Base-by-base conservation (phyloP, 2,113 vertebrate genomes). In the Ceyx margarethae region DNA sequence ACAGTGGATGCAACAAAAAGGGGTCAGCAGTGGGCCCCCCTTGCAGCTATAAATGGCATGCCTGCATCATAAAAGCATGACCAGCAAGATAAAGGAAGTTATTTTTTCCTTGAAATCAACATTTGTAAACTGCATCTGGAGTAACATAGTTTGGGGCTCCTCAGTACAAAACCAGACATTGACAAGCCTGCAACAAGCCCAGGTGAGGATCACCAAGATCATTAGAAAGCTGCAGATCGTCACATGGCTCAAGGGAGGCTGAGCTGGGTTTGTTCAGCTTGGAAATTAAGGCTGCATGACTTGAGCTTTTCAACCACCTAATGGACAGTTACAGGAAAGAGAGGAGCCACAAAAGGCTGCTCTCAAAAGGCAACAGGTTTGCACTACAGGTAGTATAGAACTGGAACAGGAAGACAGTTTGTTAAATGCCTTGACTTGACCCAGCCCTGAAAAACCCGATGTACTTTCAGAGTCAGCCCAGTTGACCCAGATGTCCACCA, bases 1-100 rank as follows among this genome's bases (percentile, higher is more conserved):
- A 31, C 1, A 2, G 29, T 2, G 25, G 18, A 45, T 26, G 50
- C 42, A 42, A 1, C 22, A 12, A 60, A 8, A 0, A 61, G 17
- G 7, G 66, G 11, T 22, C 45, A 80, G 43, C 48, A 66, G 28
- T 1, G 21, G n/a, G 15, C 1, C 2, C 13, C 11, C 53, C 42
- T 7, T 31, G 20, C 16, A 75, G 61, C n/a, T 15, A 2, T 1
- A 6, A 72, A 71, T 17, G 28, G 16, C 71, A 85, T 51, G 26
- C 8, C 33, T 64, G 19, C 43, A 83, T 1, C 50, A 14, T 11
- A 46, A 11, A 18, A 22, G 17, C 10, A 19, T 0, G 7, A 28
- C 15, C 67, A 85, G 35, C 26, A 69, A 31, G 13, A 9, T 58
- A 26, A 61, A 53, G 13, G 12, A 75, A 85, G 19, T 53, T 5